Evolutionary conservation across 2,888 invertebrate species (phyloP), one percentile per base, ranked within the genome.

Genomic region (Capitulum mitella): DNA sequence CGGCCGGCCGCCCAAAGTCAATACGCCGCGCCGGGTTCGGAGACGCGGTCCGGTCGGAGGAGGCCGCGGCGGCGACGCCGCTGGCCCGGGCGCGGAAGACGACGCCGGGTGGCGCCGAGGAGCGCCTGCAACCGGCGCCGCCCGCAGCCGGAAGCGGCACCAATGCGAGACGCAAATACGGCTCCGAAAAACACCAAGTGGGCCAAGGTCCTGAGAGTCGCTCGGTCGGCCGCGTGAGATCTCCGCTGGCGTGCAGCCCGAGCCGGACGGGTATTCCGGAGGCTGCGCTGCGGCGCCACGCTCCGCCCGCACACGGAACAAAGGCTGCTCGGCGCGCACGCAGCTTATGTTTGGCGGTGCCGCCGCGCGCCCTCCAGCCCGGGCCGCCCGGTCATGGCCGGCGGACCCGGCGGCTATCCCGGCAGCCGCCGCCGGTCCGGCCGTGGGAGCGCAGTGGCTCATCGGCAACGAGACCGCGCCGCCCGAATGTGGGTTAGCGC

Each of bases 131-230:
- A 26, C 34, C 64, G 40, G 37, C 70, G 8, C 37, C 16, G 5
- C 29, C 22, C 58, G 6, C 29, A 58, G 6, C 70, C 70, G 37
- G 70, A 40, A 70, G 29, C 37, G 14, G 12, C 26, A 37, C 70
- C 37, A 37, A 29, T 26, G 22, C 29, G 70, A 22, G 40, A 34
- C 64, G 34, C 64, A 64, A 34, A 32, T 34, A 34, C 64, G 14
- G 29, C n/a, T 34, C 32, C 61, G 32, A 10, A 70, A 70, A 70
- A 70, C 40, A 70, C 40, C 37, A 70, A 70, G 29, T 70, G 40
- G 70, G 70, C 70, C 70, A 70, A 70, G 70, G 70, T 40, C 70
- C 70, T 26, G 70, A 5, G 70, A 43, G 5, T 6, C 64, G 64
- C 34, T 34, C 1, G 19, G 34, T 32, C 58, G 51, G 58, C 58